Conservation (phyloP, 2,888 invertebrate species). For the Tholera decimalis region DNA sequence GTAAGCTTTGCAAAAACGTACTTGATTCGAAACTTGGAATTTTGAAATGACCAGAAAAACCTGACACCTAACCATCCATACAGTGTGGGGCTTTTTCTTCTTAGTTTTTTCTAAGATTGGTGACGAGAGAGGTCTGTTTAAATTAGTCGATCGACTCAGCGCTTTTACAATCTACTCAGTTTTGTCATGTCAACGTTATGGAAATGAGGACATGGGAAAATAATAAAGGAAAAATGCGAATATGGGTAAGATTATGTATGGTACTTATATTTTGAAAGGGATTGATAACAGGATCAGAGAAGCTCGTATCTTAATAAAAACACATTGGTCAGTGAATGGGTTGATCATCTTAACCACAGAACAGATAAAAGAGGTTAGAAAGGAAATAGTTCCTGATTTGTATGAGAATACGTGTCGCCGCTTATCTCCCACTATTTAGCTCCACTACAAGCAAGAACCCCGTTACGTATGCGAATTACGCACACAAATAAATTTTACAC, state of each 20-base stretch:
- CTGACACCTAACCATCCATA: conserved; percentile 9
- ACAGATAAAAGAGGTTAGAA: too few species aligned
- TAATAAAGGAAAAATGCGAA: conserved; percentile 36
- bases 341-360: too few species aligned
- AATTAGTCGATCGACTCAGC: conserved; percentile 26
- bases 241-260: conserved; percentile 21
- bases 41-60: conserved; percentile 28
- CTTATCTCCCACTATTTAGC: too few species aligned
- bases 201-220: conserved; percentile 46
- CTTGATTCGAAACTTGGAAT: conserved; percentile 24
- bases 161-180: conserved; percentile 32
- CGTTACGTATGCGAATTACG: too few species aligned
- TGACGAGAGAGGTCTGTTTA: conserved; percentile 18
- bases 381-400: too few species aligned
- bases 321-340: too few species aligned
- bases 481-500: too few species aligned
- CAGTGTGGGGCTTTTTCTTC: not conserved
- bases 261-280: conserved; percentile 21
- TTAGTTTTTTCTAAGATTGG: not conserved
- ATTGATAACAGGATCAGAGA: too few species aligned
- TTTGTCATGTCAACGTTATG: conserved; percentile 54
- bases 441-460: too few species aligned
- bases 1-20: conserved; percentile 15
- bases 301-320: too few species aligned
- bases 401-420: too few species aligned